phyloP scores from a whole-genome alignment of 2,113 vertebrate species.

The human (Homo sapiens) region DNA sequence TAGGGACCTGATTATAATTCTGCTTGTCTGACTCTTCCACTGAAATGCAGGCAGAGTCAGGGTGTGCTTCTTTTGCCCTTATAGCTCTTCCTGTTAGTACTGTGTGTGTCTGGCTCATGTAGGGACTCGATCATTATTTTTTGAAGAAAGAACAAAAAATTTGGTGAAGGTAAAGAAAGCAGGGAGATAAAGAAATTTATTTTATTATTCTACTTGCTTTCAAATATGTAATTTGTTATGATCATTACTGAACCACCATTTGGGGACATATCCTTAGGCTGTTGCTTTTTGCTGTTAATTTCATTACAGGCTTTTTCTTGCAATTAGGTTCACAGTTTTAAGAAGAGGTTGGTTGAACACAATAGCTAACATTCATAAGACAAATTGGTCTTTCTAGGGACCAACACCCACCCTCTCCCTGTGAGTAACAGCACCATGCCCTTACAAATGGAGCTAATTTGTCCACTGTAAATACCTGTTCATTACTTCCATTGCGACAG shows the following conservation, averaged over 20 bases:
- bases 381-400: background rate
- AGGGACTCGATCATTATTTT: background rate
- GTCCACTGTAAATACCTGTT: background rate
- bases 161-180: background rate
- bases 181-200: background rate
- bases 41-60: background rate
- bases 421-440: background rate
- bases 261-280: background rate
- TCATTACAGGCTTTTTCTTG: background rate
- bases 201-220: background rate
- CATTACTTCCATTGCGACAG: background rate
- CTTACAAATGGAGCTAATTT: background rate
- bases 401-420: background rate
- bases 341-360: background rate
- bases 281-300: background rate
- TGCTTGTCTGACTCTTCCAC: background rate
- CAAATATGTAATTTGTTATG: conserved; percentile 5
- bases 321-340: background rate
- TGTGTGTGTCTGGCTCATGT: background rate
- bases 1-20: background rate
- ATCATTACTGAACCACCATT: background rate
- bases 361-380: background rate
- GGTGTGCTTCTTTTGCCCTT: background rate
- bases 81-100: background rate
- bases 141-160: background rate